Percentiles rank a stretch among this genome's conserved stretches.
These are phyloP conservation scores for Carterocephalus palaemon DNA, from an alignment of 2,888 invertebrate genomes.

Conservation along the genomic window DNA sequence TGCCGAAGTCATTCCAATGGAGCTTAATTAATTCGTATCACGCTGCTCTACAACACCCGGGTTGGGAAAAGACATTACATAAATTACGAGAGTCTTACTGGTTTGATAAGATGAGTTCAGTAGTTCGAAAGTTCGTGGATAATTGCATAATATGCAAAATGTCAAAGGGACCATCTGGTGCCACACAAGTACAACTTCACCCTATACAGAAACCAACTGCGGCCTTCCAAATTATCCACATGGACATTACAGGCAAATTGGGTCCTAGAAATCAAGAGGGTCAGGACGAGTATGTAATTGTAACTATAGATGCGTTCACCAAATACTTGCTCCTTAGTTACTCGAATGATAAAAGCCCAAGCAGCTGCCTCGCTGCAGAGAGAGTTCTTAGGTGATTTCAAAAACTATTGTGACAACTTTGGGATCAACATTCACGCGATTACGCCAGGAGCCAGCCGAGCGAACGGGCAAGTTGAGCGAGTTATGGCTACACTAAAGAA, in stretches of 20 bases:
- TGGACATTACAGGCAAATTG: constrained; percentile 34
- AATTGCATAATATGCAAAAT: constrained; percentile 3
- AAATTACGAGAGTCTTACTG: constrained; percentile 1
- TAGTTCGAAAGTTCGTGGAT: background rate
- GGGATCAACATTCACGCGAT: no score
- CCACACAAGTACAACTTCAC: background rate
- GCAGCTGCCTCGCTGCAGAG: no score
- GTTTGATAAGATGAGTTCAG: constrained; percentile 1
- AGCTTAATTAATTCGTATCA: background rate
- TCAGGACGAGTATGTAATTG: constrained; percentile 31
- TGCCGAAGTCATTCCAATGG: constrained; percentile 1
- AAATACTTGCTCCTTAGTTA: constrained; percentile 28
- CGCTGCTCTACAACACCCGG: background rate
- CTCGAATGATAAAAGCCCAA: constrained; percentile 14
- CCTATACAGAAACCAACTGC: background rate
- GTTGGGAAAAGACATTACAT: constrained; percentile 6
- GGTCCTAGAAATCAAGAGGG: constrained; percentile 25
- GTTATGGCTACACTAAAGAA: no score
- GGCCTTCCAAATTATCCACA: constrained; percentile 27
- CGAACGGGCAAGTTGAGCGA: no score
- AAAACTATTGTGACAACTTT: no score
- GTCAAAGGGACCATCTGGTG: background rate
- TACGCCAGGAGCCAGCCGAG: no score
- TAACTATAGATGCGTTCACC: constrained; percentile 31
- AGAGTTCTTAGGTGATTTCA: no score